Evolutionary conservation across 2,113 vertebrate species (phyloP).

Genomic region (Empidonax traillii): DNA sequence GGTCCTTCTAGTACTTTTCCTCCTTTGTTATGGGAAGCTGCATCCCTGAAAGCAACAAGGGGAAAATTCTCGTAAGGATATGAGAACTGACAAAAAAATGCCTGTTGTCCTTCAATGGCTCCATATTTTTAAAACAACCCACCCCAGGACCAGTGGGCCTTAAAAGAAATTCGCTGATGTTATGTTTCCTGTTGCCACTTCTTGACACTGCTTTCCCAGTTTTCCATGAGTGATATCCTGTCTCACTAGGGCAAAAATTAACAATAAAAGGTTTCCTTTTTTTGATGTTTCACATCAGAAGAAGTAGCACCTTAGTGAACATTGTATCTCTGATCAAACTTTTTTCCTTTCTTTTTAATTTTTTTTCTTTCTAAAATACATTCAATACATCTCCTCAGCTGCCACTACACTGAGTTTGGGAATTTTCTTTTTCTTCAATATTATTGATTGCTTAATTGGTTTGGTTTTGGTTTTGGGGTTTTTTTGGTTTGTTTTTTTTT

Average conservation of each 20-base stretch:
- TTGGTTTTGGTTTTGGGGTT: fast-evolving
- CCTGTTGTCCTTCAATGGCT: not conserved
- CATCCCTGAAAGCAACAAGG: not conserved
- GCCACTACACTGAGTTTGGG: not conserved
- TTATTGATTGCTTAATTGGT: not conserved
- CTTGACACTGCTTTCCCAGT: not conserved
- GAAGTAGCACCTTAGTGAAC: not conserved
- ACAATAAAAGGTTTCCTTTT: not conserved
- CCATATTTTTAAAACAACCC: not conserved
- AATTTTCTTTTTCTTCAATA: not conserved
- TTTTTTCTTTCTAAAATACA: not conserved
- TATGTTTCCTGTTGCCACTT: not conserved
- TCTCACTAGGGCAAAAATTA: not conserved
- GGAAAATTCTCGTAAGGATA: not conserved
- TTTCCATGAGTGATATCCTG: not conserved
- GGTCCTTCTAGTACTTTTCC: not conserved
- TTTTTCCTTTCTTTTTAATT: not conserved
- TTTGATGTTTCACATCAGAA: not conserved
- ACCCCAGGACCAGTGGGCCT: not conserved
- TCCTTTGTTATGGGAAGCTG: not conserved
- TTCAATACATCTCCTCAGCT: not conserved
- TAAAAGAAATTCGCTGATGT: not conserved
- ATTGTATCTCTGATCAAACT: not conserved
- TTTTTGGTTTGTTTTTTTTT: too few relatives aligned
- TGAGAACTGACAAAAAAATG: not conserved